Conservation (phyloP, 2,113 vertebrate genomes). For the Pomatorhinus ruficollis region DNA sequence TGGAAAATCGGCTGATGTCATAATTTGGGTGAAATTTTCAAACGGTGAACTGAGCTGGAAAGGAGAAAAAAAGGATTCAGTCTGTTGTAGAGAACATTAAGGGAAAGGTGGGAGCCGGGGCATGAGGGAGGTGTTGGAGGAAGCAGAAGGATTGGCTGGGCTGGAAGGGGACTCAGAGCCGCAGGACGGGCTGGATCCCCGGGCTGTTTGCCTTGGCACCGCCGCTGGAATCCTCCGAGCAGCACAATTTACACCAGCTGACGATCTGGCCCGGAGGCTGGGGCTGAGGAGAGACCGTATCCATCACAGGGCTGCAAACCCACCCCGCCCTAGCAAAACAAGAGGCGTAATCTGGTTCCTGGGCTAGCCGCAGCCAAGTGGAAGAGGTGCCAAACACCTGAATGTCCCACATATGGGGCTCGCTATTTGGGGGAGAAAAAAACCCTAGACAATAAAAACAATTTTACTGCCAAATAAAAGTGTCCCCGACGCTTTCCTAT, state of each 20-base stretch:
- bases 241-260: constrained; percentile 36
- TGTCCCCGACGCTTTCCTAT: constrained; percentile 8
- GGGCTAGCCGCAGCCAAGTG: constrained; percentile 1
- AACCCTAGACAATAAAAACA: neutral
- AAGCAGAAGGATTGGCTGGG: neutral
- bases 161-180: neutral
- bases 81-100: neutral
- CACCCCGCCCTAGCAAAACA: constrained; percentile 53
- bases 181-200: neutral
- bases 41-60: neutral
- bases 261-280: neutral
- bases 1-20: neutral
- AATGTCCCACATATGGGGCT: neutral
- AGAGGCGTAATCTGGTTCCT: constrained; percentile 4
- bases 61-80: neutral
- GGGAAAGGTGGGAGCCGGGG: neutral
- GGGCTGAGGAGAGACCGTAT: neutral
- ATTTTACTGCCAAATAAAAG: constrained; percentile 30
- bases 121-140: neutral
- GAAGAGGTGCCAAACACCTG: constrained; percentile 53
- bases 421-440: neutral
- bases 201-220: neutral
- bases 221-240: neutral
- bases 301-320: neutral
- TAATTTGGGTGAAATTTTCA: neutral